These are phyloP conservation scores for Camelus bactrianus DNA, from an alignment of 2,113 vertebrate species.

Conservation along the genomic window DNA sequence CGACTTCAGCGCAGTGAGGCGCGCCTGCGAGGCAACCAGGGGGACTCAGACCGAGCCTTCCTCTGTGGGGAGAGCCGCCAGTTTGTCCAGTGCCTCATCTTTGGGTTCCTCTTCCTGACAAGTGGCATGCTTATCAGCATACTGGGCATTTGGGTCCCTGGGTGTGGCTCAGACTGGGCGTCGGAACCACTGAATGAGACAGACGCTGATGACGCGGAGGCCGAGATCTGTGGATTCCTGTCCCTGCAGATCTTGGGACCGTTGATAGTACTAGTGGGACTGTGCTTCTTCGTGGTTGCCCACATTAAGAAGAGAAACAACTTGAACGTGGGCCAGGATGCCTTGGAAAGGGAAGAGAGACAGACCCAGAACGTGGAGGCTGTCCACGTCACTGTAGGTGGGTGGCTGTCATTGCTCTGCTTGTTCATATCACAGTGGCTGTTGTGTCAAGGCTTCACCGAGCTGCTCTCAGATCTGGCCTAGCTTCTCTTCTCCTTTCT, in stretches of 20 bases:
- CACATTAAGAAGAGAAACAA: conserved; percentile 89
- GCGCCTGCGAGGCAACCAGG: conserved; percentile 75
- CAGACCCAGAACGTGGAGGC: conserved; percentile 78
- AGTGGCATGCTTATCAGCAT: conserved; percentile 90
- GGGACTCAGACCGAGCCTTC: conserved; percentile 80
- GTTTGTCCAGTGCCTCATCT: conserved; percentile 90
- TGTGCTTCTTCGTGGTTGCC: conserved; percentile 90
- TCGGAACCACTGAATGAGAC: conserved; percentile 82
- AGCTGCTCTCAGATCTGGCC: not conserved
- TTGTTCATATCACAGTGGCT: not conserved
- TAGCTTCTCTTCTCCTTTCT: not conserved
- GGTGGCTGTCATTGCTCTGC: conserved; percentile 63
- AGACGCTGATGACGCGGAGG: conserved; percentile 35
- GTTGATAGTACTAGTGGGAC: conserved; percentile 88
- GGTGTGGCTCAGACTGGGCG: conserved; percentile 82
- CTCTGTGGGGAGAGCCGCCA: conserved; percentile 88
- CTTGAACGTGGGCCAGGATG: conserved; percentile 80
- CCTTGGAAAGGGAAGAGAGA: conserved; percentile 82
- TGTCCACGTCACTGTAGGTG: conserved; percentile 89
- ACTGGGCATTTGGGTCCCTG: conserved; percentile 90
- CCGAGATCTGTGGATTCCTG: conserved; percentile 87
- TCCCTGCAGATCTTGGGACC: conserved; percentile 91
- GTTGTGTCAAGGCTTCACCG: not conserved
- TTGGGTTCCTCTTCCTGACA: conserved; percentile 89
- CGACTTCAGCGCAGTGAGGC: conserved; percentile 82